These are phyloP conservation scores for Geothlypis trichas DNA, from an alignment of 2,113 vertebrate species.

Conservation along the genomic window DNA sequence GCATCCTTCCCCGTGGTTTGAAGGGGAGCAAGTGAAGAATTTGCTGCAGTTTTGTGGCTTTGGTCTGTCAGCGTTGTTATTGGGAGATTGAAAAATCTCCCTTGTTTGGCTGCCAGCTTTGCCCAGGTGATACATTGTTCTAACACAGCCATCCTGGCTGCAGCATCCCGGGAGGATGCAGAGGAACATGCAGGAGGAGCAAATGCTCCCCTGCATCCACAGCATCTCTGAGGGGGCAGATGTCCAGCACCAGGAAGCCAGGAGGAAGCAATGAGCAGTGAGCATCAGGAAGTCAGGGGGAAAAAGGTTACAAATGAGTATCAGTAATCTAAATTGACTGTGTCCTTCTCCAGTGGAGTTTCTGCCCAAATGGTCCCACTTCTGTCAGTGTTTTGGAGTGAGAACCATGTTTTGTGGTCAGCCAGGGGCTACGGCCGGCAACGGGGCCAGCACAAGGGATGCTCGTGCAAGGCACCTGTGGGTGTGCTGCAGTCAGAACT, in stretches of 20 bases:
- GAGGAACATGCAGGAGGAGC: background rate
- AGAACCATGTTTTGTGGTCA: background rate
- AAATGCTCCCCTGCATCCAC: background rate
- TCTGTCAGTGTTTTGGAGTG: background rate
- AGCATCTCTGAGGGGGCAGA: background rate
- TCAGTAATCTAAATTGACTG: background rate
- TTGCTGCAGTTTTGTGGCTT: background rate
- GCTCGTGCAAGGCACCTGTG: accelerated
- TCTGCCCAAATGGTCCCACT: background rate
- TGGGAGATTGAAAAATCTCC: background rate
- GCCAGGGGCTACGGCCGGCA: background rate
- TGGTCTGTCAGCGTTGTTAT: background rate
- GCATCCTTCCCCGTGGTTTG: background rate
- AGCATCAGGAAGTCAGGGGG: background rate
- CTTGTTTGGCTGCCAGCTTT: background rate
- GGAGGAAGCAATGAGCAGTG: background rate
- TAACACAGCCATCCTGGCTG: background rate
- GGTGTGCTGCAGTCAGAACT: background rate
- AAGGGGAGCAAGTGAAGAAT: background rate
- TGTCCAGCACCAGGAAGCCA: background rate
- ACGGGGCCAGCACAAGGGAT: too few species aligned
- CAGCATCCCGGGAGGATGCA: background rate
- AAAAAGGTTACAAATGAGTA: background rate
- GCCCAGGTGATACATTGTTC: background rate
- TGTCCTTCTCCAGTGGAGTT: background rate